Conservation (phyloP, 2,888 invertebrate genomes). For the Athalia circularis region DNA sequence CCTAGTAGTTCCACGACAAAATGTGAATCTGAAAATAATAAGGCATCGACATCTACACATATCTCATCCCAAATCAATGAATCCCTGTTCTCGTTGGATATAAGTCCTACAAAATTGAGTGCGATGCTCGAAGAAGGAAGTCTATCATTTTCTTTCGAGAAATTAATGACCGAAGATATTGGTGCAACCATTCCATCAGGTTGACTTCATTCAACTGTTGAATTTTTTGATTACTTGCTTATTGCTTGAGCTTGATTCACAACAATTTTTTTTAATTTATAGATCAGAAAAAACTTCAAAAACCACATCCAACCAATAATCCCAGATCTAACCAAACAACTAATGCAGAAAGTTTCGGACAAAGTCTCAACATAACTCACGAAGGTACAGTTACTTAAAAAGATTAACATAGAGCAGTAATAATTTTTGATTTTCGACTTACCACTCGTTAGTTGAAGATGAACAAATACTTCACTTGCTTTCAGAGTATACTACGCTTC, state of each 20-base stretch:
- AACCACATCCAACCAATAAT: slow-evolving; percentile 7
- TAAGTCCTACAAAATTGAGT: slow-evolving; percentile 20
- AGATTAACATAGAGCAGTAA: not conserved
- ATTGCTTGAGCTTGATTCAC: slow-evolving; percentile 15
- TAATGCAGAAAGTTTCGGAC: slow-evolving; percentile 8
- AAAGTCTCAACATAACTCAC: slow-evolving; percentile 8
- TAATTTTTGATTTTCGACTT: not conserved
- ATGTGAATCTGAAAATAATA: not conserved
- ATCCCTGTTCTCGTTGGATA: slow-evolving; percentile 16
- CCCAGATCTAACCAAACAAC: not conserved
- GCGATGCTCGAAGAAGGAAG: slow-evolving; percentile 14
- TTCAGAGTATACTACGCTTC: slow-evolving; percentile 7
- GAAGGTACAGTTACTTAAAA: slow-evolving; percentile 13
- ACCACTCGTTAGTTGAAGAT: not conserved
- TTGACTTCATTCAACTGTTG: slow-evolving; percentile 21
- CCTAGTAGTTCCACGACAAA: slow-evolving; percentile 13
- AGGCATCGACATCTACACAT: slow-evolving; percentile 1
- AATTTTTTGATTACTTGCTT: slow-evolving; percentile 24
- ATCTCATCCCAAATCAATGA: slow-evolving; percentile 20
- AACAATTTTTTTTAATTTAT: slow-evolving; percentile 19
- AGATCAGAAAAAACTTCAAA: slow-evolving; percentile 20
- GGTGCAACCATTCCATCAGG: slow-evolving; percentile 8
- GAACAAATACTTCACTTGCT: slow-evolving; percentile 8
- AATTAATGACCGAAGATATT: slow-evolving; percentile 27
- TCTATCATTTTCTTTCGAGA: slow-evolving; percentile 18